These are phyloP conservation scores for Coenonympha arcania DNA, from an alignment of 2,888 invertebrate genomes.

Conservation along the genomic window DNA sequence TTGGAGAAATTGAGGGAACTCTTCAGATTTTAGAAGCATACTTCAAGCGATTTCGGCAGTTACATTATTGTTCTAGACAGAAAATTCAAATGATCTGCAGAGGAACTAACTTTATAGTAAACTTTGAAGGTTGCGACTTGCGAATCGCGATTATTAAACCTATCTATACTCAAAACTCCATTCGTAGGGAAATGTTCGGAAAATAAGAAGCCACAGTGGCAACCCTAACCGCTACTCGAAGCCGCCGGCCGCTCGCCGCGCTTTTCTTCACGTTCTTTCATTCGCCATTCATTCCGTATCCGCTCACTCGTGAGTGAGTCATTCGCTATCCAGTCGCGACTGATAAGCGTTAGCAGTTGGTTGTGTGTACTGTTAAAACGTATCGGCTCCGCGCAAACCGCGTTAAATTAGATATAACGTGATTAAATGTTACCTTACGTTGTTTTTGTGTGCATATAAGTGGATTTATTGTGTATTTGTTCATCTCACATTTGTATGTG, in stretches of 20 bases:
- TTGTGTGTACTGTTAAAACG: conserved; percentile 36
- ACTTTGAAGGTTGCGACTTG: too few species aligned
- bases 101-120: too few species aligned
- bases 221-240: not conserved
- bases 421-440: conserved; percentile 44
- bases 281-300: conserved; percentile 10
- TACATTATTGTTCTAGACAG: too few species aligned
- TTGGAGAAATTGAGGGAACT: too few species aligned
- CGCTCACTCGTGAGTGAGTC: conserved; percentile 16
- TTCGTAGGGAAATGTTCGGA: too few species aligned
- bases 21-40: too few species aligned
- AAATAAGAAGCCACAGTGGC: too few species aligned
- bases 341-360: conserved; percentile 50
- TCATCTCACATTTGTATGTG: conserved; percentile 40
- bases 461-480: conserved; percentile 42
- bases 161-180: too few species aligned
- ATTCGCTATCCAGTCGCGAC: conserved; percentile 54
- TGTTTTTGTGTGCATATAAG: conserved; percentile 38
- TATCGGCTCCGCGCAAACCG: conserved; percentile 45
- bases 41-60: too few species aligned
- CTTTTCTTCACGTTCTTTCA: conserved; percentile 7
- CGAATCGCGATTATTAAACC: too few species aligned
- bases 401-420: conserved; percentile 41
- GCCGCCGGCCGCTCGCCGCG: not conserved
- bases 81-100: too few species aligned